phyloP scores from a whole-genome alignment of 2,113 vertebrate species.

The Muntiacus muntjak region DNA sequence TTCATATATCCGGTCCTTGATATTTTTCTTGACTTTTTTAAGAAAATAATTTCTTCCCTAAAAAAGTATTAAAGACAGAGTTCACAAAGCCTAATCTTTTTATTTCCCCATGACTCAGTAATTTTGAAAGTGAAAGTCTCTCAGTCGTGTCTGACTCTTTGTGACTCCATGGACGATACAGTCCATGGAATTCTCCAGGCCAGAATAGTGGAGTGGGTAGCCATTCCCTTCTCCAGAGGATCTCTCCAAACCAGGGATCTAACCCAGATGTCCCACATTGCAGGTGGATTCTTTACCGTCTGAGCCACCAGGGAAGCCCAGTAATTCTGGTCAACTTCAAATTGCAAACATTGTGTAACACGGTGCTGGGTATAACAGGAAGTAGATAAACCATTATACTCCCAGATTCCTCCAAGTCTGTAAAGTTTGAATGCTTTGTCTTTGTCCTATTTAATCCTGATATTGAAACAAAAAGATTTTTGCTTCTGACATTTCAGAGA shows the following conservation, averaged over 20 bases:
- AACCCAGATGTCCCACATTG: neutral
- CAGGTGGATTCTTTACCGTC: neutral
- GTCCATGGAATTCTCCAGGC: neutral
- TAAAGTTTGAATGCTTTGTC: neutral
- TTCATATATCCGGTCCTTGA: neutral
- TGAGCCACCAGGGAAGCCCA: neutral
- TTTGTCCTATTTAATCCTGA: neutral
- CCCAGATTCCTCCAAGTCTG: neutral
- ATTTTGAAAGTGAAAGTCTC: neutral
- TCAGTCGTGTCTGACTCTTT: neutral
- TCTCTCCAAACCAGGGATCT: neutral
- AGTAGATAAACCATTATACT: neutral
- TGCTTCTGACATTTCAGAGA: neutral
- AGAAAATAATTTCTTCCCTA: neutral
- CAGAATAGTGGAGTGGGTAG: neutral
- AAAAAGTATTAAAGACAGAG: neutral
- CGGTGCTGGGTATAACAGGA: neutral
- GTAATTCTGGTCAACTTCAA: neutral
- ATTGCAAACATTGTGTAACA: neutral
- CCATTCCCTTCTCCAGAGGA: neutral
- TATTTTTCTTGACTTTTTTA: slow-evolving; percentile 17
- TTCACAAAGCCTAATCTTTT: neutral
- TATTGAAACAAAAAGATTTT: neutral
- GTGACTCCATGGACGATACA: neutral
- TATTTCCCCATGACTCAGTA: neutral